Conservation (phyloP, 2,797 vertebrate genomes). For the Rhinatrema bivittatum region DNA sequence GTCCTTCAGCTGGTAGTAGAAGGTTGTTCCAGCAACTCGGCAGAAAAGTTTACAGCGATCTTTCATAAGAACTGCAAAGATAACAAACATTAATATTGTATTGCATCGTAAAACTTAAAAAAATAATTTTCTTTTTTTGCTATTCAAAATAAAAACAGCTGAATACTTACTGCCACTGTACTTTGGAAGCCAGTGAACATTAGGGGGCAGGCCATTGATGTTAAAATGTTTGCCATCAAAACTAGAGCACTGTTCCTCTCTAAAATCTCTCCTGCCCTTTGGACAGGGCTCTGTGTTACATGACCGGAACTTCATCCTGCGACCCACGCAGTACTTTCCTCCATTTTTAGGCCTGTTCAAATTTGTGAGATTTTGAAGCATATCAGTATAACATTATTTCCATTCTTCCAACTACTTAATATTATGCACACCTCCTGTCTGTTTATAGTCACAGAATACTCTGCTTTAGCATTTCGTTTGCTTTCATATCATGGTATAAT, state of each 20-base stretch:
- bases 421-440: not conserved
- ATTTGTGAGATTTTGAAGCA: conserved; percentile 26
- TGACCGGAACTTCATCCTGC: conserved; percentile 94
- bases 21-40: conserved; percentile 82
- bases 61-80: conserved; percentile 81
- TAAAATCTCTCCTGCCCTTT: conserved; percentile 78
- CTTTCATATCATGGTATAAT: too few relatives aligned
- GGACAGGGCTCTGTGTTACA: conserved; percentile 92
- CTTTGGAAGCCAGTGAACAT: conserved; percentile 91
- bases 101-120: conserved; percentile 4
- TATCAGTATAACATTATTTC: conserved; percentile 9
- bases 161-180: conserved; percentile 90
- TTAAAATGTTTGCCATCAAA: conserved; percentile 94
- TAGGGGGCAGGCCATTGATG: conserved; percentile 85
- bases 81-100: conserved; percentile 30
- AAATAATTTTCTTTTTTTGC: not conserved
- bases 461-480: not conserved
- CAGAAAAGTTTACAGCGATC: conserved; percentile 98
- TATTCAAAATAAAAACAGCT: not conserved
- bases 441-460: not conserved
- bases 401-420: conserved; percentile 12
- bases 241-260: conserved; percentile 88
- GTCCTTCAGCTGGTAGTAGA: conserved; percentile 92
- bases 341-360: conserved; percentile 81
- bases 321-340: conserved; percentile 89